Evolutionary conservation across 2,888 invertebrate genomes (phyloP).

Genomic region (Ophraella communa): DNA sequence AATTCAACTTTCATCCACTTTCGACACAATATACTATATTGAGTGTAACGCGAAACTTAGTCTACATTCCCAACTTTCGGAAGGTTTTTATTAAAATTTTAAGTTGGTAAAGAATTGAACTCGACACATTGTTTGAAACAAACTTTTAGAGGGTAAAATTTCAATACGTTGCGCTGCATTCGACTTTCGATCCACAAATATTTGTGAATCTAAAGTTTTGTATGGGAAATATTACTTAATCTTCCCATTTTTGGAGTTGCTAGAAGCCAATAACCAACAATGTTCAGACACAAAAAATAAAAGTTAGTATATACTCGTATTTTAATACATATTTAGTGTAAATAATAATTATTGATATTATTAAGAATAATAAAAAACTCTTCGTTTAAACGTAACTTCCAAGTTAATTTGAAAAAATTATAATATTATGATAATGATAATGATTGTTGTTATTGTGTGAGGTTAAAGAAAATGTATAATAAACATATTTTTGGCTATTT

Average conservation of each 20-base stretch:
- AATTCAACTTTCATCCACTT: conserved; percentile 19
- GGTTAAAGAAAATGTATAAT: too few species aligned
- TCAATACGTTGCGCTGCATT: conserved; percentile 30
- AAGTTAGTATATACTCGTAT: too few species aligned
- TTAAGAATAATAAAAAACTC: too few species aligned
- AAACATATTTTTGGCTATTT: too few species aligned
- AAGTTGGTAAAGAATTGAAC: conserved; percentile 23
- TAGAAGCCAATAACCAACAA: not conserved
- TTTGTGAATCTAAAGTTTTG: conserved; percentile 39
- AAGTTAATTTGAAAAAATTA: too few species aligned
- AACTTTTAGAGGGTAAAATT: conserved; percentile 30
- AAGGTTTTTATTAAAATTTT: conserved; percentile 24
- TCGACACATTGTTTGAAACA: conserved; percentile 31
- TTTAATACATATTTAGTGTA: too few species aligned
- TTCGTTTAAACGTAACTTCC: too few species aligned
- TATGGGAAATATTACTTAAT: conserved; percentile 46
- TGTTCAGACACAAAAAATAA: not conserved
- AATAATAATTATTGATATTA: too few species aligned
- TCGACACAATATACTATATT: conserved; percentile 14
- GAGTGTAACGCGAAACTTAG: conserved; percentile 12
- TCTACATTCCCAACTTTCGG: conserved; percentile 1
- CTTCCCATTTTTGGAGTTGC: conserved; percentile 34
- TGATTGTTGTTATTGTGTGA: too few species aligned
- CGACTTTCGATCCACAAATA: conserved; percentile 34
- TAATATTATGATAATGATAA: too few species aligned